Evolutionary conservation across 2,113 vertebrate species (phyloP).

Genomic region (Amazona vittata): DNA sequence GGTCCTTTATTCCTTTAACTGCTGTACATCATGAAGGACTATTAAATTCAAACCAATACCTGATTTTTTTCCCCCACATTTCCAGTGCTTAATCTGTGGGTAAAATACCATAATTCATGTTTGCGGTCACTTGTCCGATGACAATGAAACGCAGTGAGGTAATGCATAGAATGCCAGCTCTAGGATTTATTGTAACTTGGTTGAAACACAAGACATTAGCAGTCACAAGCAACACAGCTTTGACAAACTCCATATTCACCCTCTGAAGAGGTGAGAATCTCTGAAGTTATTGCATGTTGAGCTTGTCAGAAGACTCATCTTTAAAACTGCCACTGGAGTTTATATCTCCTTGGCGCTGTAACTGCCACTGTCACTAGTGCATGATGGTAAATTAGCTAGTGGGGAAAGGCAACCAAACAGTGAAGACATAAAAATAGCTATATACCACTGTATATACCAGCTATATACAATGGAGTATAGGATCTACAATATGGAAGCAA

Average conservation of each 20-base stretch:
- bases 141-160: background rate
- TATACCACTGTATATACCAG: background rate
- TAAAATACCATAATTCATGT: background rate
- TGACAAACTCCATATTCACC: background rate
- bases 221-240: background rate
- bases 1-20: background rate
- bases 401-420: background rate
- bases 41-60: background rate
- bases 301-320: background rate
- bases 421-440: background rate
- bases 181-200: background rate
- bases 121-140: background rate
- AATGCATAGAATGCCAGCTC: background rate
- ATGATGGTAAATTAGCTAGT: background rate
- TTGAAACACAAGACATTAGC: background rate
- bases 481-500: rapidly evolving
- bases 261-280: background rate
- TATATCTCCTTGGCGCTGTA: background rate
- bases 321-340: background rate
- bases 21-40: background rate
- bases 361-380: background rate
- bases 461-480: background rate
- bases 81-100: background rate
- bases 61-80: background rate
- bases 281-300: background rate